Evolutionary conservation across 2,113 vertebrate species (phyloP).

Genomic region (Probosciger aterrimus): DNA sequence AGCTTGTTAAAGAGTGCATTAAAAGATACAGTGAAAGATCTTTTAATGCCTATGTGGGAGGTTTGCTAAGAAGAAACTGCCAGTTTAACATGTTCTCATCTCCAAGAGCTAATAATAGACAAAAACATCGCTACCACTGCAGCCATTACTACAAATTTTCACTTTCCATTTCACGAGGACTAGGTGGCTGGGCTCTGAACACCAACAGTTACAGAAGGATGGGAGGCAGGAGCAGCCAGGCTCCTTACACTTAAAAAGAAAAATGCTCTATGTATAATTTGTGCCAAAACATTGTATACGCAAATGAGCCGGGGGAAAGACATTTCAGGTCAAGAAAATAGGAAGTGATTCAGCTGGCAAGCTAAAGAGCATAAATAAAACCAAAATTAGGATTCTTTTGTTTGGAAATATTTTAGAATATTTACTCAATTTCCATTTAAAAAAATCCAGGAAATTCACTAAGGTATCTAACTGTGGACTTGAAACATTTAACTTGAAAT

Average conservation of each 20-base stretch:
- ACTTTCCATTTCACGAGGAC: not conserved
- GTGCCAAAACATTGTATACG: not conserved
- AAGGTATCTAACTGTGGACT: not conserved
- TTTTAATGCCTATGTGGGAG: not conserved
- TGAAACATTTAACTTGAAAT: not conserved
- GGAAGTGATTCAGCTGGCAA: not conserved
- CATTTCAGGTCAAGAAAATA: not conserved
- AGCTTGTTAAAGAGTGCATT: not conserved
- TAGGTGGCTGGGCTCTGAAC: not conserved
- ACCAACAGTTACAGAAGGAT: not conserved
- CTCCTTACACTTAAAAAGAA: not conserved
- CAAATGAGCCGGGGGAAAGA: not conserved
- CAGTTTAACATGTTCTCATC: not conserved
- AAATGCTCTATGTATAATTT: not conserved
- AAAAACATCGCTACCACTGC: not conserved
- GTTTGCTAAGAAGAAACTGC: not conserved
- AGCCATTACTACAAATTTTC: not conserved
- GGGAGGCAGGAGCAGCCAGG: not conserved
- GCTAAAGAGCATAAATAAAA: not conserved
- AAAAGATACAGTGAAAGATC: not conserved
- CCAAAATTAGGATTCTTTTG: not conserved
- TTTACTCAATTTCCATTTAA: not conserved
- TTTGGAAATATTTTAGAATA: not conserved
- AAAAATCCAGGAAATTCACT: not conserved
- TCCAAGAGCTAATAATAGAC: not conserved